Base-by-base conservation (phyloP, 2,888 invertebrate species). In the Ctenicera cuprea region DNA sequence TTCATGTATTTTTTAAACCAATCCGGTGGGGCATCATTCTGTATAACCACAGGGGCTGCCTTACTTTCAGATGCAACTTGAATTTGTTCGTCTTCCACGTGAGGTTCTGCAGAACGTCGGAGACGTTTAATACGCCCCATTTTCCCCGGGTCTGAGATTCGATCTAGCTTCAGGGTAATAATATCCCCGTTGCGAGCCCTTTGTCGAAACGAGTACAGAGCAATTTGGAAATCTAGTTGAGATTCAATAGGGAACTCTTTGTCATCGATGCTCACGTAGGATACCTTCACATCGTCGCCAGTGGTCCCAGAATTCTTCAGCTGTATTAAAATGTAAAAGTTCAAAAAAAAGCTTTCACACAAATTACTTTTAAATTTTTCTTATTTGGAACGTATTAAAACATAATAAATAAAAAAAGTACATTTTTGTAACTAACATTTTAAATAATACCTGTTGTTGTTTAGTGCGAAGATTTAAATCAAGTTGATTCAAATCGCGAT, bases 191-290 rank as follows among this genome's bases (percentile, higher is more conserved):
- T 81, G 37, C 85, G 81, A 0, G 87, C 87, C 69, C 84, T 83
- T 69, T 85, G 80, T 30, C 87, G 79, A 70, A 86, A 87, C 5
- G 83, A 82, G 66, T 87, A 86, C 61, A 88, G 76, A 26, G 88
- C 88, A 63, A 87, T 85, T 72, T 87, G 85, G 70, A 88, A 88
- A 76, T 88, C 87, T 22, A 83, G 83, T 75, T 88, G 86, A 26
- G 85, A 86, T 67, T 87, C 85, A 62, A 89, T 88, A 7, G 86
- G 84, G 71, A 86, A 84, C 76, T 87, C 87, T 74, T 85, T 86
- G 20, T 85, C 84, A 68, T 87, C 86, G 26, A 83, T 82, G 76
- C 86, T 86, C 22, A 87, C 77, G 77, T 87, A 89, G n/a, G 84
- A 86, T 5, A 88, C 85, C 75, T 83, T 84, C 41, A 87, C 83